Base-by-base conservation (phyloP, 2,888 invertebrate genomes). In the Synanthedon andrenaeformis region DNA sequence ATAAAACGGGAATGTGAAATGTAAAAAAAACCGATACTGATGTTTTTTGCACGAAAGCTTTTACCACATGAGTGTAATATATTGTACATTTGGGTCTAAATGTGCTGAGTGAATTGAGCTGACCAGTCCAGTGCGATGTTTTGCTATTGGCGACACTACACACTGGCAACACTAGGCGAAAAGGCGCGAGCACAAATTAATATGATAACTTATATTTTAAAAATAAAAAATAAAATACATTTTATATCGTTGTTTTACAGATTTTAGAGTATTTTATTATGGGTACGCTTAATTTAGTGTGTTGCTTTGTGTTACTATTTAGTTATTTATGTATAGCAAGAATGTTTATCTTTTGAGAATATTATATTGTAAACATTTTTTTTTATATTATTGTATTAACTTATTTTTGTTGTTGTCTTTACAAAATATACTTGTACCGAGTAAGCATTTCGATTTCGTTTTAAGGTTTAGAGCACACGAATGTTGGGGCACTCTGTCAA, bases 31-130 rank as follows among this genome's bases (percentile, higher is more conserved):
- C 77, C 74, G 80, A 78, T 72, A 75, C 81, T 72, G 74, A 81
- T 70, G 82, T 82, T 83, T 79, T 78, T 78, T 78, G 84, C 84
- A 84, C 83, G 79, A 78, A 76, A 71, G 81, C 82, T 83, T 83
- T 72, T 77, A 82, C 76, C 83, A 83, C 81, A 71, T 74, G 70
- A 76, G 81, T 87, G 86, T 87, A 87, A 83, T 84, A 85, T 86
- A 87, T 86, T 87, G 86, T 87, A 87, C 86, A 86, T 85, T 84
- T 83, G 85, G 81, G 85, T 82, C 78, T 86, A 85, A 82, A 83
- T 82, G 84, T 84, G 85, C 83, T 79, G 84, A 79, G 84, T 84
- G 85, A 78, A 72, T 76, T 79, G 85, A 84, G 84, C 84, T 71
- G 82, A 82, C 35, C 85, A 83, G 83, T 74, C 65, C 76, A 72